Evolutionary conservation across 1,140 invertebrate species (phyloP).

Genomic region (Nixonia krombeini): DNA sequence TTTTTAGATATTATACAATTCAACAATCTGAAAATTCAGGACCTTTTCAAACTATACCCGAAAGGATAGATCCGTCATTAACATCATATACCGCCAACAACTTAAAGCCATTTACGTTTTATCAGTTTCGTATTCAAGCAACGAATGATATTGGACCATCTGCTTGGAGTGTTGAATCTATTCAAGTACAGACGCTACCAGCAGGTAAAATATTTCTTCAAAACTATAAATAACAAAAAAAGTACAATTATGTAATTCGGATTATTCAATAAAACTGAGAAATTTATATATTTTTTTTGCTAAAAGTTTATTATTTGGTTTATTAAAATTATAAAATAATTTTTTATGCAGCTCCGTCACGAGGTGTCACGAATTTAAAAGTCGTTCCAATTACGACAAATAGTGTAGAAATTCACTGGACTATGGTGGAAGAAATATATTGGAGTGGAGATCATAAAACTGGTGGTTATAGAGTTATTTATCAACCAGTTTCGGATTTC

Average conservation of each 20-base stretch:
- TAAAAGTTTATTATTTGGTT: no score
- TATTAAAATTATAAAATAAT: no score
- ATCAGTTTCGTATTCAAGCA: constrained; percentile 94
- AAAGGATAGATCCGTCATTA: constrained; percentile 86
- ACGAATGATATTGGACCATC: constrained; percentile 97
- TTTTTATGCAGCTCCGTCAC: constrained; percentile 82
- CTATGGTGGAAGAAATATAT: constrained; percentile 79
- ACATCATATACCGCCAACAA: constrained; percentile 87
- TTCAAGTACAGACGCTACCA: constrained; percentile 88
- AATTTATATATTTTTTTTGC: no score
- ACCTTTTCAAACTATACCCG: constrained; percentile 85
- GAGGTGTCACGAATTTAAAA: constrained; percentile 84
- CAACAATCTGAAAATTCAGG: constrained; percentile 88
- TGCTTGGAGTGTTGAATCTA: constrained; percentile 90
- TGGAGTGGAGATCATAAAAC: constrained; percentile 92
- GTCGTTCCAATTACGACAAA: constrained; percentile 94
- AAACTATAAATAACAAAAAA: no score
- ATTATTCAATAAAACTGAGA: no score
- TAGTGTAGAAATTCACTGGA: constrained; percentile 90
- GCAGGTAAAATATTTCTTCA: constrained; percentile 75
- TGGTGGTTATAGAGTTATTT: constrained; percentile 90
- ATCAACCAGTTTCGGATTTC: constrained; percentile 90
- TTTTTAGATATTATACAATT: constrained; percentile 88
- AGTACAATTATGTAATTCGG: no score
- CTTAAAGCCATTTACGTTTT: constrained; percentile 91